A percentile compares a stretch with the other conserved stretches of the same genome.
Evolutionary conservation across 2,888 invertebrate species (phyloP).

Genomic region (Drosophila multiciliata): DNA sequence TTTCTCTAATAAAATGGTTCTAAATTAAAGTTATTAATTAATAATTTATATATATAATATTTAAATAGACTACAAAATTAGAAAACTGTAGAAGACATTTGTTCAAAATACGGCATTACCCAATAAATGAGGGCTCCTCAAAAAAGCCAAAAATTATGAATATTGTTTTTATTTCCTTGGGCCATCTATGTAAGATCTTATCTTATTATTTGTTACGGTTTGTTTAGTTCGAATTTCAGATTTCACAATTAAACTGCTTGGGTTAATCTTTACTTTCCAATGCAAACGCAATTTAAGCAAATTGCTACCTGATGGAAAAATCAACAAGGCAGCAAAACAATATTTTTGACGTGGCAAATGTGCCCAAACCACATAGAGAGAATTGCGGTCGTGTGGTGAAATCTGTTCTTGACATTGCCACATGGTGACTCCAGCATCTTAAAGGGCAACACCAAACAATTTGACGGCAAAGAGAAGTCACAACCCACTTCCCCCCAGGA

Average conservation of each 20-base stretch:
- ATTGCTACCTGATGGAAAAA: slow-evolving; percentile 71
- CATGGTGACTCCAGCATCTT: slow-evolving; percentile 23
- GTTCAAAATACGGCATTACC: not conserved
- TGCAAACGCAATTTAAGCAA: slow-evolving; percentile 42
- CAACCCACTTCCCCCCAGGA: not conserved
- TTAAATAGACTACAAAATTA: not conserved
- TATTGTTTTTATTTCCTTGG: not conserved
- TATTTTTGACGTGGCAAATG: slow-evolving; percentile 47
- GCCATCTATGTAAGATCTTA: not conserved
- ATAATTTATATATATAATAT: not conserved
- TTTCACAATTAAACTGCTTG: slow-evolving; percentile 6
- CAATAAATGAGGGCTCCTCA: not conserved
- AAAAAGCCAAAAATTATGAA: not conserved
- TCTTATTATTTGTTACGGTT: not conserved
- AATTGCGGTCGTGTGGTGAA: slow-evolving; percentile 10
- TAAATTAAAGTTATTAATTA: too few relatives aligned
- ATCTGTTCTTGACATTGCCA: slow-evolving; percentile 52
- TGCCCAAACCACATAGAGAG: not conserved
- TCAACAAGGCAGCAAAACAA: slow-evolving; percentile 43
- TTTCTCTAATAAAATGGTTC: too few relatives aligned
- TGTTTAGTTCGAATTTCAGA: not conserved
- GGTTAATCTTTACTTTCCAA: slow-evolving; percentile 13
- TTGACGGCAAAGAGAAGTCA: slow-evolving; percentile 65
- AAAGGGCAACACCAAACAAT: slow-evolving; percentile 52
- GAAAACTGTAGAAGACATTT: not conserved